Evolutionary conservation across 35 echinoderm and acorn worm genomes (phyloP).

Genomic region (Heliocidaris tuberculata): DNA sequence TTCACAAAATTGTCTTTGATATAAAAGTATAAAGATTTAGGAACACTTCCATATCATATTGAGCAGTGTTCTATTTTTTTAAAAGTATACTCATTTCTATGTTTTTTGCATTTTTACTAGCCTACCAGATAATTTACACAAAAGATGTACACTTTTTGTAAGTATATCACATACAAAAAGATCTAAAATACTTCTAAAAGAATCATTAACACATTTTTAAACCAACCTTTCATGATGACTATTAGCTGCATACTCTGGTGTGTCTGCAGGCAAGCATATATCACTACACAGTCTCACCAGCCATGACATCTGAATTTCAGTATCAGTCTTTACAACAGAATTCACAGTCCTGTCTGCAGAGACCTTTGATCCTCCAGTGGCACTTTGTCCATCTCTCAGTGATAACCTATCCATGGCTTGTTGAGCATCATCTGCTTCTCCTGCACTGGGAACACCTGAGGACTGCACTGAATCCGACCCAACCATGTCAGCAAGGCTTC

Average conservation of each 20-base stretch:
- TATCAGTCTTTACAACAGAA: background rate
- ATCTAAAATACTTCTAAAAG: background rate
- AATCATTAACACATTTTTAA: background rate
- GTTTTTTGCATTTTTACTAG: too few species aligned
- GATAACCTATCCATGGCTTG: background rate
- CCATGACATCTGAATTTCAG: conserved; percentile 59
- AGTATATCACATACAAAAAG: too few species aligned
- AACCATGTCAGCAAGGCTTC: background rate
- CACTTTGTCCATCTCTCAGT: background rate
- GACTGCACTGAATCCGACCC: background rate
- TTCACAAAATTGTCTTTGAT: too few species aligned
- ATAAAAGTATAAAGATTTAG: too few species aligned
- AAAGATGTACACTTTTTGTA: too few species aligned
- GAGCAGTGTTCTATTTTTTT: too few species aligned
- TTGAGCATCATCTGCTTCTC: background rate
- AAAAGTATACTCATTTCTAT: too few species aligned
- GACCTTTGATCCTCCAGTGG: background rate
- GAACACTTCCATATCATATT: too few species aligned
- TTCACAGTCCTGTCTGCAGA: background rate
- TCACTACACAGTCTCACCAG: conserved; percentile 69
- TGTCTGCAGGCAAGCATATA: conserved; percentile 31
- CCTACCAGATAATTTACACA: too few species aligned
- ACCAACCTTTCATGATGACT: conserved; percentile 12
- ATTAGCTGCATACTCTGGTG: background rate
- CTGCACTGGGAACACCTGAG: background rate